Evolutionary conservation across 2,888 invertebrate genomes (phyloP).

Genomic region (Gisinianus flammeolus): DNA sequence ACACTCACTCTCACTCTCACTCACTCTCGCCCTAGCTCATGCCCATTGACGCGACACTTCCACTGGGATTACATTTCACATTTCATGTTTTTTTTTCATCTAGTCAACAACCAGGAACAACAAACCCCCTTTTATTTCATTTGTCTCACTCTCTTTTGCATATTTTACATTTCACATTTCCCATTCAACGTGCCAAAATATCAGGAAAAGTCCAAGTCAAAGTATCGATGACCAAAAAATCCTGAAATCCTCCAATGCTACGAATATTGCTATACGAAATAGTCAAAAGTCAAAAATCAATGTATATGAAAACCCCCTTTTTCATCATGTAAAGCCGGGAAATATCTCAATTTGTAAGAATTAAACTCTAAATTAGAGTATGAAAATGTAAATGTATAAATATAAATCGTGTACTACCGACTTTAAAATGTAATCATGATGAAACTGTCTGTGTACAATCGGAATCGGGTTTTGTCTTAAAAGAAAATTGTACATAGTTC

Average conservation of each 20-base stretch:
- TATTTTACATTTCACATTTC: not conserved
- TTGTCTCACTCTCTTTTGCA: conserved; percentile 17
- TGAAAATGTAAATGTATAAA: no score
- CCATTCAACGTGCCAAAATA: not conserved
- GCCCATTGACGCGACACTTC: conserved; percentile 42
- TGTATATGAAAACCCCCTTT: no score
- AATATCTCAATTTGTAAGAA: no score
- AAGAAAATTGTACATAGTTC: no score
- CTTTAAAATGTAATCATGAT: no score
- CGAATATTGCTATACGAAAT: not conserved
- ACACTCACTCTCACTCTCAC: conserved; percentile 40
- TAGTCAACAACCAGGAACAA: conserved; percentile 40
- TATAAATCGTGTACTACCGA: no score
- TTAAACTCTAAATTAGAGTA: no score
- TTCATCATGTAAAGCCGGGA: no score
- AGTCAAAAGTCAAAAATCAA: no score
- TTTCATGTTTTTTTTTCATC: conserved; percentile 35
- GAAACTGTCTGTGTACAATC: no score
- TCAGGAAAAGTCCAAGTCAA: no score
- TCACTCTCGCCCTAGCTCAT: conserved; percentile 40
- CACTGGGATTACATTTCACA: conserved; percentile 41
- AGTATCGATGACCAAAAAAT: conserved; percentile 5
- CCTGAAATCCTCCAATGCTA: not conserved
- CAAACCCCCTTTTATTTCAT: conserved; percentile 28
- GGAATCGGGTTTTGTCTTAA: no score